Evolutionary conservation across 1,140 invertebrate genomes (phyloP), one percentile per base, ranked within the genome.

Genomic region (Bactericera cockerelli): DNA sequence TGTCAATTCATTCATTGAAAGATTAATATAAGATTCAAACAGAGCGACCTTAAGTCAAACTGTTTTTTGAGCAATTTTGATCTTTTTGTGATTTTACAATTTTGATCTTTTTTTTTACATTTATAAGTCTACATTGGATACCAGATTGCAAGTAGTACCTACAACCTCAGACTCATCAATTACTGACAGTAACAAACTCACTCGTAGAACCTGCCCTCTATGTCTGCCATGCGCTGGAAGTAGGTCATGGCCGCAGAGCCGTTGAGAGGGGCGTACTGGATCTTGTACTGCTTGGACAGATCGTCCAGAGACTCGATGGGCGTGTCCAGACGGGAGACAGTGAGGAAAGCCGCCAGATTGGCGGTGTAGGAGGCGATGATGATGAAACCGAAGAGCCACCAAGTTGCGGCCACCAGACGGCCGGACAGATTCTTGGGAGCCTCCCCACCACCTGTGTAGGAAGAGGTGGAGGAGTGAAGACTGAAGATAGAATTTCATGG

Each of bases 311-410:
- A 91, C 67, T 94, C 92, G 39, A 98, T 87, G 0, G 90, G 88
- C 0, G 89, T 88, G 62, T 96, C 93, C 66, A 95, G 75, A 33
- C 91, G 79, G 0, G 92, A 94, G 0, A 97, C 93, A 0, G 93
- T 95, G 49, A 95, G 74, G 67, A 93, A 93, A 8, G 93, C 93
- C 26, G 94, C 93, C 65, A 97, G 77, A 73, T 97, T 98, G 6
- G 94, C 94, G 0, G 94, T 97, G 71, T 98, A 98, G 0, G 92
- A 95, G n/a, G 93, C 93, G 67, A 97, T 96, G 53, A 98, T 93
- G 67, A 97, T 95, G 71, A 97, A 97, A 2, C 92, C 92, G 72
- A 97, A 97, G 2, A 97, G 72, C 94, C 94, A 98, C 93, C 93
- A 97, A 0, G 92, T 95, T 1, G 92, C 93, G 0, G 92, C 93